Base-by-base conservation (phyloP, 2,797 vertebrate genomes). In the Bradypus variegatus region DNA sequence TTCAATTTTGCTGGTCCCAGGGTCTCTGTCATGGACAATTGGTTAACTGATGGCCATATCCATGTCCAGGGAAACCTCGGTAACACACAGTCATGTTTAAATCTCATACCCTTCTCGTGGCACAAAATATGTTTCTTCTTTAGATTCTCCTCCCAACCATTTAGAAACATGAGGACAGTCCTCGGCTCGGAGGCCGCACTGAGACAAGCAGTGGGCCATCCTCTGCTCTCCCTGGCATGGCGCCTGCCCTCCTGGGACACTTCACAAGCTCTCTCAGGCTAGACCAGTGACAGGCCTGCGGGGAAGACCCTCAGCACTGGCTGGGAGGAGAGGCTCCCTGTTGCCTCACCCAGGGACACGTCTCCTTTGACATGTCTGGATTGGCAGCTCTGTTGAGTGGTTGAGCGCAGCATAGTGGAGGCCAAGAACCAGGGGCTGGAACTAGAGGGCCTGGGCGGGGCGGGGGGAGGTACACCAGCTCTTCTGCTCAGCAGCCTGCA, bases 11-110 rank as follows among this genome's bases (percentile, higher is more conserved):
- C 11, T 9, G 48, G 33, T 15, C 64, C 15, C 33, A 13, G 5
- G 31, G 64, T 67, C n/a, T 69, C 36, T 21, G 67, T 36, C 18
- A 31, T 8, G 11, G 36, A 6, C 27, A 15, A 3, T 33, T 8
- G 0, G 7, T 11, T 2, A 4, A 33, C 50, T 21, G 50, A 27
- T 6, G n/a, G 33, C 14, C 3, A 12, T 6, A 16, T 23, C 41
- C 4, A 8, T 13, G 38, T 16, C 31, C 31, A 10, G 29, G 8
- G 8, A 38, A 60, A 29, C 55, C 48, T 25, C 36, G 3, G 0
- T 11, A 21, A 10, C 31, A 65, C 58, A 41, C 13, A 9, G 50
- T 16, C n/a, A 14, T 6, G 6, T 5, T 23, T 29, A 70, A 58
- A 14, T 33, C 48, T 72, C 65, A 5, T 38, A 15, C 25, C 4